phyloP scores from a whole-genome alignment of 1,140 invertebrate genomes.

The Sitobion miscanthi region DNA sequence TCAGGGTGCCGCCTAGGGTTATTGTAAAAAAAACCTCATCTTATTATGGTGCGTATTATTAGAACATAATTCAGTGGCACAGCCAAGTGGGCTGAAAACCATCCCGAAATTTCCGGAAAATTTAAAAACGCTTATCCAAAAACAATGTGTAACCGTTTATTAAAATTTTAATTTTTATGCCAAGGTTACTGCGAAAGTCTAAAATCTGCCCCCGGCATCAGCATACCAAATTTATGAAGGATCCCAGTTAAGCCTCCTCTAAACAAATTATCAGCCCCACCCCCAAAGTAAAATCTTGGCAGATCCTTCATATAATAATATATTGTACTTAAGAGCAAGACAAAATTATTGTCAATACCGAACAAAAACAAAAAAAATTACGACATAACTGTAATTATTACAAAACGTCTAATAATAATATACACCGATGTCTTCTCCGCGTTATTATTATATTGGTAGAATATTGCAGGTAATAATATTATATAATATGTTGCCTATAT shows the following conservation, averaged over 20 bases:
- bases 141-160: background rate
- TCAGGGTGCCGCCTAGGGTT: background rate
- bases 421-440: slow-evolving; percentile 18
- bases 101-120: background rate
- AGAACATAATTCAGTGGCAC: background rate
- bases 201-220: background rate
- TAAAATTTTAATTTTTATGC: background rate
- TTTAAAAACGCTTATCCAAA: background rate
- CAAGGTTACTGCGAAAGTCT: background rate
- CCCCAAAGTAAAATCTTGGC: background rate
- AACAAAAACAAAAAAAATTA: background rate
- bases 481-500: slow-evolving; percentile 3
- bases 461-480: background rate
- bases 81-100: background rate
- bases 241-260: background rate
- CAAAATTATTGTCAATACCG: background rate
- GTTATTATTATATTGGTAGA: slow-evolving; percentile 19
- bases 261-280: background rate
- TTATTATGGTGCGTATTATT: background rate
- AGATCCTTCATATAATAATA: background rate
- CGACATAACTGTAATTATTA: background rate
- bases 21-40: background rate
- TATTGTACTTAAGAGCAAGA: background rate
- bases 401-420: background rate
- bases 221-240: background rate